Evolutionary conservation across 2,113 vertebrate genomes (phyloP).

Genomic region (Austrofundulus limnaeus): DNA sequence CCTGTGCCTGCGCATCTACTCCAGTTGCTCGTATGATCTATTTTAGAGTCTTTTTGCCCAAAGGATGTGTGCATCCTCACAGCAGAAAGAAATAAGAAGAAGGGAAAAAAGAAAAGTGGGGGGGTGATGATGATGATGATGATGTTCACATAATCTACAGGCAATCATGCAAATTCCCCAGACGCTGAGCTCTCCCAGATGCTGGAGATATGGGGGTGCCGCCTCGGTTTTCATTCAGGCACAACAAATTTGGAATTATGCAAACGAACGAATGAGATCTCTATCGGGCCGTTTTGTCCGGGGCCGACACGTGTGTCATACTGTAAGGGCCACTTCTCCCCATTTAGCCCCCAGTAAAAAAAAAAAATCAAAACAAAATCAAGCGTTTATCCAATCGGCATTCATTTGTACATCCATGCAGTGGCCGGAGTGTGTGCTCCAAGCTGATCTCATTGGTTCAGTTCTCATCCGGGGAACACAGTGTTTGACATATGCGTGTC

Average conservation of each 20-base stretch:
- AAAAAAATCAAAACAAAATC: constrained; percentile 1
- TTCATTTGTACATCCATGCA: constrained; percentile 28
- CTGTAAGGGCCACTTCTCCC: constrained; percentile 25
- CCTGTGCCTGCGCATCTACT: constrained; percentile 75
- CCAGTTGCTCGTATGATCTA: constrained; percentile 77
- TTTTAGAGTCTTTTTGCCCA: constrained; percentile 78
- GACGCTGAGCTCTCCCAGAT: constrained; percentile 49
- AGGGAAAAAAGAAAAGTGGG: not conserved
- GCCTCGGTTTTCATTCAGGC: constrained; percentile 48
- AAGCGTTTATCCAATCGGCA: constrained; percentile 42
- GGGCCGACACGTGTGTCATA: constrained; percentile 38
- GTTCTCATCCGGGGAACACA: constrained; percentile 16
- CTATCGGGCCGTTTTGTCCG: constrained; percentile 33
- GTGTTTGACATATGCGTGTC: constrained; percentile 47
- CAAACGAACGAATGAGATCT: constrained; percentile 59
- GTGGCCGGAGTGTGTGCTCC: constrained; percentile 28
- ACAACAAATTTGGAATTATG: constrained; percentile 70
- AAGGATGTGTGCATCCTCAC: constrained; percentile 76
- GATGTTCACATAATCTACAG: constrained; percentile 79
- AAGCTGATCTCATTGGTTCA: constrained; percentile 32
- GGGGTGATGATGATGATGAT: constrained; percentile 37
- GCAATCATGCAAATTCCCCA: constrained; percentile 78
- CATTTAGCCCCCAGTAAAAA: constrained; percentile 18
- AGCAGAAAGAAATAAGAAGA: constrained; percentile 58
- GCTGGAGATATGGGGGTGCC: constrained; percentile 50